Evolutionary conservation across 2,797 vertebrate species (phyloP), one percentile per base, ranked within the genome.

Genomic region (Helicolenus hilgendorfi): DNA sequence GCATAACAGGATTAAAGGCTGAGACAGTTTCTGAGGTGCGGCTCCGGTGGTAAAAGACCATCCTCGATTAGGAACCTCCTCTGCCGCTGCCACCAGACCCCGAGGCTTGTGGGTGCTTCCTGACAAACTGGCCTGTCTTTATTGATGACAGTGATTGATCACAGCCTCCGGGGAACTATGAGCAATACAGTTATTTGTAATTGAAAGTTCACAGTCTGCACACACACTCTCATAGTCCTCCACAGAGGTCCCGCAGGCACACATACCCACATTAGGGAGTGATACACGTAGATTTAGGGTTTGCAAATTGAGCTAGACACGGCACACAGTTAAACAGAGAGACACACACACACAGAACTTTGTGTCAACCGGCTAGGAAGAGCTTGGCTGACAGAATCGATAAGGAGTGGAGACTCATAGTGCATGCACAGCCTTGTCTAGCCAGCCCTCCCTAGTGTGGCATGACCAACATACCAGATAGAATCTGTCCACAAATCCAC

Each of bases 101-200:
- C 0, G 7, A 56, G 93, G 89, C 82, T 73, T 60, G 78, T 69
- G 83, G 85, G 81, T 60, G 82, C 86, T 83, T 89, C 90, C 94
- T 95, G 96, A 96, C 92, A 95, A 92, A 95, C 95, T 91, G 86
- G 85, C 82, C 92, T 92, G 92, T 95, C 93, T 92, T 96, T 94
- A 95, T 92, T 92, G 93, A 97, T 92, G 95, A 91, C 94, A 94
- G 63, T 90, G 96, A 97, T 95, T 95, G 95, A 96, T 95, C 88
- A 73, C 83, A 41, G 91, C 94, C 94, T 93, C 93, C 8, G 4
- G 93, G 93, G 94, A 91, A 74, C 92, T 91, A 87, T 95, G 91
- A 91, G 91, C 94, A 95, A 95, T 95, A 93, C 92, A 94, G 94
- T 96, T 96, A 95, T 96, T 96, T 94, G 90, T 97, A 96, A 97